These are phyloP conservation scores for Stenoptilia bipunctidactyla DNA, from an alignment of 2,888 invertebrate genomes.

Conservation along the genomic window DNA sequence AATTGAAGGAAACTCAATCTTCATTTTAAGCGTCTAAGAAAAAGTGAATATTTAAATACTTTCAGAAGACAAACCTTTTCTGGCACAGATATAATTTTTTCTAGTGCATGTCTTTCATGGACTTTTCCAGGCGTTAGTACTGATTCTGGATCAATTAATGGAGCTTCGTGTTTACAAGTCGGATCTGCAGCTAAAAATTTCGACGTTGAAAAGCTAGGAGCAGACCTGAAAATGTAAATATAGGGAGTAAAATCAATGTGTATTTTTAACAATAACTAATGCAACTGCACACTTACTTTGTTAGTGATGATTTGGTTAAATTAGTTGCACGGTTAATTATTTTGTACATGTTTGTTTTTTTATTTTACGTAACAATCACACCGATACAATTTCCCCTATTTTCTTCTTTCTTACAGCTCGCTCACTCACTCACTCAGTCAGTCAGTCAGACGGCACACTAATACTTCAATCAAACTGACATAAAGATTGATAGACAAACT, in stretches of 20 bases:
- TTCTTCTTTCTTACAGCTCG: no score
- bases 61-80: conserved; percentile 52
- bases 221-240: conserved; percentile 26
- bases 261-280: no score
- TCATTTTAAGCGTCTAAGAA: no score
- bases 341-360: not conserved
- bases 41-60: no score
- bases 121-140: conserved; percentile 60
- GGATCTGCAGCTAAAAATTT: conserved; percentile 26
- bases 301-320: not conserved
- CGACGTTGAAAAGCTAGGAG: conserved; percentile 39
- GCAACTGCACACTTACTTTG: not conserved
- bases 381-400: no score
- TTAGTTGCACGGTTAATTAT: not conserved
- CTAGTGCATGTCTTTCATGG: conserved; percentile 45
- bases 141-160: conserved; percentile 57
- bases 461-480: no score
- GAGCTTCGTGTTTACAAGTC: conserved; percentile 46
- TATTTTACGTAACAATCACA: not conserved
- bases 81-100: conserved; percentile 70
- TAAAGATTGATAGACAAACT: no score
- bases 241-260: no score
- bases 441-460: no score
- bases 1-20: no score
- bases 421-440: no score